A percentile compares a stretch with the other conserved stretches of the same genome.
Conservation (phyloP, 1,140 invertebrate species). For the Cydia amplana region DNA sequence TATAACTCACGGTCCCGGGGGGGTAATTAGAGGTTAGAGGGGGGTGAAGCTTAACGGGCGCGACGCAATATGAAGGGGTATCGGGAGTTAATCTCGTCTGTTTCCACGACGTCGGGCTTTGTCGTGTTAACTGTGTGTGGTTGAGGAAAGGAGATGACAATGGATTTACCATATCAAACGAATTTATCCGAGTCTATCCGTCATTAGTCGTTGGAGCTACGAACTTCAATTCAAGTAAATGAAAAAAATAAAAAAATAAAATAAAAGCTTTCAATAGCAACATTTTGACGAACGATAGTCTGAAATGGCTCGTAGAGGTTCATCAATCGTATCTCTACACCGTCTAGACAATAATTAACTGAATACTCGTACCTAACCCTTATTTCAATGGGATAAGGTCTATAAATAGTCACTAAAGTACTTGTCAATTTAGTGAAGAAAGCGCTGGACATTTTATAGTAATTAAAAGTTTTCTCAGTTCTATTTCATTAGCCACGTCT, state of each 20-base stretch:
- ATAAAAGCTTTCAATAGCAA: too few relatives aligned
- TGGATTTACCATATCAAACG: neutral
- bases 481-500: neutral
- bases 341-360: too few relatives aligned
- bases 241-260: too few relatives aligned
- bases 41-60: conserved; percentile 7
- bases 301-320: too few relatives aligned
- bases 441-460: neutral
- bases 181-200: too few relatives aligned
- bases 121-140: neutral
- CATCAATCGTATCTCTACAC: too few relatives aligned
- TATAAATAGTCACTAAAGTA: neutral
- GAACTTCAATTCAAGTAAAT: too few relatives aligned
- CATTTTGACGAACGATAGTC: too few relatives aligned
- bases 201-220: too few relatives aligned
- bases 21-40: conserved; percentile 20
- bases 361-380: too few relatives aligned
- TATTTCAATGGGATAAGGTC: neutral
- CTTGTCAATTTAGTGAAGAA: neutral
- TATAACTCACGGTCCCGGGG: neutral
- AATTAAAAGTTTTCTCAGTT: neutral
- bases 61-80: conserved; percentile 26
- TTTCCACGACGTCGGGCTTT: neutral
- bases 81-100: conserved; percentile 10
- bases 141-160: neutral